Evolutionary conservation across 2,888 invertebrate species (phyloP).

Genomic region (Anagyrus pseudococci): DNA sequence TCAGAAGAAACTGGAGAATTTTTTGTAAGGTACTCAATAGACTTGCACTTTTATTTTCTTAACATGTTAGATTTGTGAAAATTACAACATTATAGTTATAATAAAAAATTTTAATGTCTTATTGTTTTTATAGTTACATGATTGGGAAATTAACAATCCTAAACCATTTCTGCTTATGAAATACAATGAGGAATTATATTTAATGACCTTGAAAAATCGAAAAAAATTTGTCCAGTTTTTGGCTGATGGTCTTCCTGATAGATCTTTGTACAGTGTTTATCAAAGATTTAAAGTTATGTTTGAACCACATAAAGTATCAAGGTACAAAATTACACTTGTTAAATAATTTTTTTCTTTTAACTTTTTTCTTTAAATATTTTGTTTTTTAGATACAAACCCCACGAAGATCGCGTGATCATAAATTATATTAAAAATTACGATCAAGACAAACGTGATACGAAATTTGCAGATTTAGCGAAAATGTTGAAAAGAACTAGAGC

Average conservation of each 20-base stretch:
- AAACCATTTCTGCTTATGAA: slow-evolving; percentile 49
- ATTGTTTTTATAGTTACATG: slow-evolving; percentile 44
- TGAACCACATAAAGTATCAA: slow-evolving; percentile 38
- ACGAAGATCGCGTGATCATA: slow-evolving; percentile 51
- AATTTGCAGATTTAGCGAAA: slow-evolving; percentile 49
- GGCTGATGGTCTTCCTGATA: slow-evolving; percentile 49
- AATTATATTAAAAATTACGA: slow-evolving; percentile 44
- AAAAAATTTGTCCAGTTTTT: slow-evolving; percentile 54
- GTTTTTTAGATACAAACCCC: slow-evolving; percentile 44
- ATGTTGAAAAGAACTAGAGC: slow-evolving; percentile 52
- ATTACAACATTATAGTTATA: slow-evolving; percentile 4
- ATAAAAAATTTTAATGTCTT: slow-evolving; percentile 3
- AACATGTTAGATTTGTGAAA: neutral
- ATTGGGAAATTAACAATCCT: slow-evolving; percentile 45
- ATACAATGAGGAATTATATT: slow-evolving; percentile 38
- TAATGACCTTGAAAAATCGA: slow-evolving; percentile 43
- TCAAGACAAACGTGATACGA: slow-evolving; percentile 40
- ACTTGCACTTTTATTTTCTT: neutral
- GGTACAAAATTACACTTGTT: slow-evolving; percentile 37
- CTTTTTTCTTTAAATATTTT: neutral
- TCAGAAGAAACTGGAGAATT: slow-evolving; percentile 51
- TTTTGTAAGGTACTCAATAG: slow-evolving; percentile 50
- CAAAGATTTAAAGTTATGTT: slow-evolving; percentile 51
- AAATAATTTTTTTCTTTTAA: no score
- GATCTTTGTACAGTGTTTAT: slow-evolving; percentile 56